Percentiles rank a stretch among this genome's conserved stretches.
Conservation (phyloP, 2,113 vertebrate species). For the Tichodroma muraria region DNA sequence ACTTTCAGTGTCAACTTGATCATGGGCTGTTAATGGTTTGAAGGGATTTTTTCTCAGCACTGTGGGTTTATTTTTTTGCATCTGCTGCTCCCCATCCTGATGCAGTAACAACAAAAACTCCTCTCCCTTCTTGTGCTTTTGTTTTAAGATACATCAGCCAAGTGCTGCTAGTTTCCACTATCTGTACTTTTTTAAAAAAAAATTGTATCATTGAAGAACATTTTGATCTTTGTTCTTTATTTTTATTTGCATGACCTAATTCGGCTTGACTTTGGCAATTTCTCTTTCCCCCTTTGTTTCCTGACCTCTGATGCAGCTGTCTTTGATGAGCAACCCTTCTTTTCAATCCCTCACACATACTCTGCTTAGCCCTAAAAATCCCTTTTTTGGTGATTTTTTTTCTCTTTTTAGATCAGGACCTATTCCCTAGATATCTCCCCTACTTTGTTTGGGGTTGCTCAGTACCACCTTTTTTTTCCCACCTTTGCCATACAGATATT, state of each 20-base stretch:
- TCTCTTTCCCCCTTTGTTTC: slow-evolving; percentile 3
- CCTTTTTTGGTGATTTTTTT: not conserved
- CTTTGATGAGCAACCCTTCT: not conserved
- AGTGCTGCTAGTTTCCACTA: not conserved
- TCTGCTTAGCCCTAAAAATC: not conserved
- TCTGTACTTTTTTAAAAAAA: not conserved
- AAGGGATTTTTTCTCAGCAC: accelerated
- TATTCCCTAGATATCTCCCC: not conserved
- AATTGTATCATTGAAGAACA: not conserved
- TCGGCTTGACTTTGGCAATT: not conserved
- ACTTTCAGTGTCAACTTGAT: not conserved
- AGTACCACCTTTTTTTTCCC: not conserved
- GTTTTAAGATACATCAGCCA: not conserved
- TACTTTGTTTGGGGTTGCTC: not conserved
- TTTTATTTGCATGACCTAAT: slow-evolving; percentile 23
- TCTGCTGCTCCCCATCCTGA: not conserved
- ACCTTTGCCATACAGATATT: not conserved
- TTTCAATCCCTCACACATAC: not conserved
- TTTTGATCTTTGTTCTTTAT: not conserved
- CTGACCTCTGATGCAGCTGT: not conserved
- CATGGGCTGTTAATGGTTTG: not conserved
- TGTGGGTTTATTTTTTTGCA: not conserved
- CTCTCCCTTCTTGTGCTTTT: not conserved
- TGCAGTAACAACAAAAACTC: not conserved
- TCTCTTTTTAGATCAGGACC: not conserved